phyloP scores from a whole-genome alignment of 35 echinoderm and acorn worm species.

The Hemicentrotus pulcherrimus region DNA sequence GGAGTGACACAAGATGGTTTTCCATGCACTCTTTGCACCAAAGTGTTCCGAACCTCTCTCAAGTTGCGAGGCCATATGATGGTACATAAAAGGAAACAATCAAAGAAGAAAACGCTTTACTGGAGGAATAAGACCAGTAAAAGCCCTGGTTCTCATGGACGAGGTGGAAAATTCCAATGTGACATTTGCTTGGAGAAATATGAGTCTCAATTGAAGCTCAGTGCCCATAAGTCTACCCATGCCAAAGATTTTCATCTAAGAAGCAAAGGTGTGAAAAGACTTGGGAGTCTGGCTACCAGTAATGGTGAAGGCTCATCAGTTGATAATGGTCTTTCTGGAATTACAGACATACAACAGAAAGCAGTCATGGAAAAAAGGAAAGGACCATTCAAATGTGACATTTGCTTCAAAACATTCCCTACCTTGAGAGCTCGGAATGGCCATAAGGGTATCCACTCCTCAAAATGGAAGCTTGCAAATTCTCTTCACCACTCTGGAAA shows the following conservation, averaged over 20 bases:
- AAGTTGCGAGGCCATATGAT: constrained; percentile 43
- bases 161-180: not conserved
- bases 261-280: constrained; percentile 31
- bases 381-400: constrained; percentile 4
- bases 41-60: constrained; percentile 25
- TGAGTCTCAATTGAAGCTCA: not conserved
- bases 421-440: constrained; percentile 19
- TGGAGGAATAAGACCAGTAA: constrained; percentile 34
- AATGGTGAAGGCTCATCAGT: not conserved
- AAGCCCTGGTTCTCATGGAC: not conserved
- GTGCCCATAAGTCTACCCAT: constrained; percentile 12
- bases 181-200: not conserved
- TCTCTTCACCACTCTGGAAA: not conserved
- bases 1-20: not conserved
- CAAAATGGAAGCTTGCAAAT: constrained; percentile 39
- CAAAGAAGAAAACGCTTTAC: not conserved
- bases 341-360: not conserved
- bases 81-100: constrained; percentile 37
- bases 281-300: not conserved
- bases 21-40: not conserved
- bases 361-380: not conserved
- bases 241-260: constrained; percentile 13
- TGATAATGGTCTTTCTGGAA: not conserved
- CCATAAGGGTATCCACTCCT: constrained; percentile 36
- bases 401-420: constrained; percentile 36